phyloP scores from a whole-genome alignment of 2,888 invertebrate species.

The Liodrosophila aerea region DNA sequence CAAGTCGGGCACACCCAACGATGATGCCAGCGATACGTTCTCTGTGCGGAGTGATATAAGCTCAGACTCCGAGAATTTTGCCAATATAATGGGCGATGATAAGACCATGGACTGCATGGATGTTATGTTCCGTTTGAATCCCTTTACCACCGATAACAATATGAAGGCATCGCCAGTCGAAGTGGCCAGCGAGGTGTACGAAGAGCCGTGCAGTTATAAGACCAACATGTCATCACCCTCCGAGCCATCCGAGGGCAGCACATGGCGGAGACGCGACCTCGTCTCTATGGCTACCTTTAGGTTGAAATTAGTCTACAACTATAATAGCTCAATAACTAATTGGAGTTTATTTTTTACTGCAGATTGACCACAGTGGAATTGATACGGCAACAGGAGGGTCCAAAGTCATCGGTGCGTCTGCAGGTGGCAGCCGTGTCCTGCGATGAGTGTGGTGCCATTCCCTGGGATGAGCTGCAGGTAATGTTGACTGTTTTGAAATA shows the following conservation, averaged over 20 bases:
- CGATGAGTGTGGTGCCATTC: slow-evolving; percentile 93
- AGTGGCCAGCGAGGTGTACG: slow-evolving; percentile 92
- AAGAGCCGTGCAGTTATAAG: slow-evolving; percentile 85
- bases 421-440: slow-evolving; percentile 88
- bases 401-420: slow-evolving; percentile 86
- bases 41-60: slow-evolving; percentile 92
- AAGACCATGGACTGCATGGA: slow-evolving; percentile 87
- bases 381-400: slow-evolving; percentile 87
- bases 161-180: slow-evolving; percentile 85
- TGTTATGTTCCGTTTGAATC: slow-evolving; percentile 86
- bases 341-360: slow-evolving; percentile 81
- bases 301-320: slow-evolving; percentile 46
- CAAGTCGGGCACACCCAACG: slow-evolving; percentile 85
- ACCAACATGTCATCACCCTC: slow-evolving; percentile 90
- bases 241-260: slow-evolving; percentile 91
- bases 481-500: too few species aligned
- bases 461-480: slow-evolving; percentile 98
- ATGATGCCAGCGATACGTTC: slow-evolving; percentile 89
- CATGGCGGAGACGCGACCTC: slow-evolving; percentile 90
- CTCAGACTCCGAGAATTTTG: slow-evolving; percentile 93
- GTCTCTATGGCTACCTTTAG: slow-evolving; percentile 84
- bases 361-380: slow-evolving; percentile 90
- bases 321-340: background rate
- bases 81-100: slow-evolving; percentile 87
- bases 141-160: slow-evolving; percentile 83